Base-by-base conservation (phyloP, 1,140 invertebrate genomes). In the Hestina assimilis region DNA sequence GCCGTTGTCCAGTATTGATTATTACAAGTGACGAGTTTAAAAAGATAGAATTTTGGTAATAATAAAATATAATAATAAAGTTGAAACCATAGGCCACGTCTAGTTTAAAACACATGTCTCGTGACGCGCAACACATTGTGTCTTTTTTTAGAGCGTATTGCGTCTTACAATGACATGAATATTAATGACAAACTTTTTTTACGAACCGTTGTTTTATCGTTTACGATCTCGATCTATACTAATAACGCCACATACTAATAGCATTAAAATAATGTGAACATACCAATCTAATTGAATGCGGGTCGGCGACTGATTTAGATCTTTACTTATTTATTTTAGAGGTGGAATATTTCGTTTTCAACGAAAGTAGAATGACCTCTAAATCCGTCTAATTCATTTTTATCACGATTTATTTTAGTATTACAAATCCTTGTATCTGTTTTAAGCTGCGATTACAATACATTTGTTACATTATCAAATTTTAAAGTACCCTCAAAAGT, bases 131-230 rank as follows among this genome's bases (percentile, higher is more conserved):
- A 29, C 38, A 58, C 46, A 67, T 63, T 57, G 59, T 57, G 26
- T 45, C 23, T 55, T 59, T 59, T 59, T 57, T 63, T 63, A 57
- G 33, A 50, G 29, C 26, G 24, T 31, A 57, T 64, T 65, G 62
- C 59, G 66, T 63, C 55, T 68, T 23, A 50, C 47, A 43, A 56
- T 57, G 64, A 31, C 42, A 51, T 62, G 68, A 66, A 72, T 72
- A 63, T 64, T 59, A 69, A 72, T 67, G 65, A 43, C 45, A 54
- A 57, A 42, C 29, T 21, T 23, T 67, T 64, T 63, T 71, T 64
- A 66, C 43, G 51, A 60, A 38, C 45, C 23, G 45, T 33, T 42
- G 45, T 57, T 57, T 57, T 57, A 57, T 53, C 51, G 51, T 43
- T 43, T 23, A 53, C 51, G 28, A 53, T 53, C 51, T 52, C 35